Percentiles rank a stretch among this genome's conserved stretches.
Conservation (phyloP, 1,140 invertebrate species). For the Batillaria attramentaria region DNA sequence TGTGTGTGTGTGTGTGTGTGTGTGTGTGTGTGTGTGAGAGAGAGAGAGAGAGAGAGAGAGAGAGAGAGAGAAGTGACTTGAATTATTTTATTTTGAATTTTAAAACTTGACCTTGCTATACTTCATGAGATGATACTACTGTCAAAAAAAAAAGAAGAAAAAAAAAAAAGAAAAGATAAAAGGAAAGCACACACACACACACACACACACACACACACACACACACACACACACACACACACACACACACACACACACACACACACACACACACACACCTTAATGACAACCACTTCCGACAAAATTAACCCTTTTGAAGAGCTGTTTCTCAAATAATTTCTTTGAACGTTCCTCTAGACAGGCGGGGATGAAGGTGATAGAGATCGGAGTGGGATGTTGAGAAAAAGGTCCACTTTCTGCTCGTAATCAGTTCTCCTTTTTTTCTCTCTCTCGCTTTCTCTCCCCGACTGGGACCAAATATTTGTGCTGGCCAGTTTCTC, state of each 20-base stretch:
- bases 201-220: conserved; percentile 13
- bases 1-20: not conserved
- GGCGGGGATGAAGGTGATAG: not conserved
- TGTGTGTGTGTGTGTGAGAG: not conserved
- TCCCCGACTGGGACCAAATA: no score
- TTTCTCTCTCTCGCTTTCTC: no score
- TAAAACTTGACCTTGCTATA: not conserved
- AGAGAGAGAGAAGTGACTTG: not conserved
- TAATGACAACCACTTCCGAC: not conserved
- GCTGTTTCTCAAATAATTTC: not conserved
- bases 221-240: not conserved
- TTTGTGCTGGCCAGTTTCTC: no score
- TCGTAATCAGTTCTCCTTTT: no score
- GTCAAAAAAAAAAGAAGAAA: not conserved
- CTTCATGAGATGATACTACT: not conserved
- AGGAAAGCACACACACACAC: not conserved
- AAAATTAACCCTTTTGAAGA: not conserved
- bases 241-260: not conserved
- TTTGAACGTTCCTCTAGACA: not conserved
- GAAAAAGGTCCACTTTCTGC: not conserved
- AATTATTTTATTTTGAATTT: not conserved
- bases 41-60: not conserved
- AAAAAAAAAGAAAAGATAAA: not conserved
- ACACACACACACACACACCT: not conserved
- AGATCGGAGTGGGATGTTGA: not conserved